phyloP scores from a whole-genome alignment of 2,888 invertebrate species.

The Argyresthia albistria region DNA sequence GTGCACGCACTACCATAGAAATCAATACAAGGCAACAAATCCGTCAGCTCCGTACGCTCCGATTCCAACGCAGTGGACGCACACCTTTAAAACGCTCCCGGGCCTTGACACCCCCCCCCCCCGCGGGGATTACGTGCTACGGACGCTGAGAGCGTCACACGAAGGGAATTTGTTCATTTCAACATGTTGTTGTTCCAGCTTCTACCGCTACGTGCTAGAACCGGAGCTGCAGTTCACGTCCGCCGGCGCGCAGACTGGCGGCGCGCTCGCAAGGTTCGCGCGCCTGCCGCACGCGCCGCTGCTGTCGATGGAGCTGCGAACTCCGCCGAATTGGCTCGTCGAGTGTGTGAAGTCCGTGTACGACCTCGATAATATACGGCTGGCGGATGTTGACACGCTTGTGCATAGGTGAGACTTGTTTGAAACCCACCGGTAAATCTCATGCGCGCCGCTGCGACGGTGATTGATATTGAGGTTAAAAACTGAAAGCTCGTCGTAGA shows the following conservation, averaged over 20 bases:
- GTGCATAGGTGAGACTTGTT: constrained; percentile 77
- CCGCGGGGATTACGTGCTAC: too few relatives aligned
- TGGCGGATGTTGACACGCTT: constrained; percentile 92
- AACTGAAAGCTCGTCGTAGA: too few relatives aligned
- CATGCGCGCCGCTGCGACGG: too few relatives aligned
- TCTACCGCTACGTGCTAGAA: constrained; percentile 95
- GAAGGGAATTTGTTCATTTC: neutral
- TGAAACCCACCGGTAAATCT: neutral
- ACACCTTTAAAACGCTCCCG: too few relatives aligned
- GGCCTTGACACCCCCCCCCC: too few relatives aligned
- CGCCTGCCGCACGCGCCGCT: constrained; percentile 93
- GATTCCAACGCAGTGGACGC: too few relatives aligned
- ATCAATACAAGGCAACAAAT: too few relatives aligned
- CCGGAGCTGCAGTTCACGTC: constrained; percentile 87
- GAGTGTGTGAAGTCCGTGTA: constrained; percentile 94
- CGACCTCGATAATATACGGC: constrained; percentile 96
- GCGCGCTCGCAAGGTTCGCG: constrained; percentile 88
- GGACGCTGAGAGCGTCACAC: too few relatives aligned
- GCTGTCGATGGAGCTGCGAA: constrained; percentile 82
- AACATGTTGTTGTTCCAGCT: constrained; percentile 69
- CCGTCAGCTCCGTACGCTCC: too few relatives aligned
- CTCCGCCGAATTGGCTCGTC: constrained; percentile 97
- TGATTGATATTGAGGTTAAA: too few relatives aligned
- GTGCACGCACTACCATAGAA: too few relatives aligned
- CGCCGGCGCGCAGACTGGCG: constrained; percentile 78